These are phyloP conservation scores for Diabrotica undecimpunctata DNA, from an alignment of 1,140 invertebrate species.

Conservation along the genomic window DNA sequence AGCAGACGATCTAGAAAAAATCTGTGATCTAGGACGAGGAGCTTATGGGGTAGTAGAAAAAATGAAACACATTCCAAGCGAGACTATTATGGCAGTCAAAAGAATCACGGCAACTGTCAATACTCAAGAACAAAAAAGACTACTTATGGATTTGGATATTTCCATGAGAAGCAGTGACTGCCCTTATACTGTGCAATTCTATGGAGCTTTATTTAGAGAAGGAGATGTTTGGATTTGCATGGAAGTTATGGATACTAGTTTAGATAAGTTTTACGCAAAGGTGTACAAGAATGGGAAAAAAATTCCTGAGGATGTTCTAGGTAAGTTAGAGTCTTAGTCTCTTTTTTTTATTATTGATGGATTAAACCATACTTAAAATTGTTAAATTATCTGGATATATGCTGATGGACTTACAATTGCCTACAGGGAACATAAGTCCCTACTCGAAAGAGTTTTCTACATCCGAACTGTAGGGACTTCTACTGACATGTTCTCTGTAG, in stretches of 20 bases:
- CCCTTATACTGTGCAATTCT: constrained; percentile 95
- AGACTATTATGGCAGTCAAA: constrained; percentile 93
- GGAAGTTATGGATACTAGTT: constrained; percentile 97
- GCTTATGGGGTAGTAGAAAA: constrained; percentile 96
- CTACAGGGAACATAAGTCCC: no score
- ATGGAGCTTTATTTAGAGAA: constrained; percentile 92
- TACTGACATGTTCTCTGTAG: no score
- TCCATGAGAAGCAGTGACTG: constrained; percentile 93
- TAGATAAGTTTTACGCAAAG: constrained; percentile 94
- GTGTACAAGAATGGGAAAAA: constrained; percentile 71
- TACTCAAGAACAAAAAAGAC: constrained; percentile 83
- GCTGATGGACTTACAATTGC: no score
- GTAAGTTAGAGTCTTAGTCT: no score
- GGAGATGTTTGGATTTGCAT: constrained; percentile 99
- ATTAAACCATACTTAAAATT: no score
- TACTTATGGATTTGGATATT: constrained; percentile 96
- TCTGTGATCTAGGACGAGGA: constrained; percentile 87
- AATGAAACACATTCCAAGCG: constrained; percentile 86
- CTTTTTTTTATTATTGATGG: no score
- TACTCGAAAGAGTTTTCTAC: no score
- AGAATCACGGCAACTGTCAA: constrained; percentile 75
- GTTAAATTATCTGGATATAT: no score
- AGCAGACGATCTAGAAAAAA: constrained; percentile 83
- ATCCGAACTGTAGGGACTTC: no score
- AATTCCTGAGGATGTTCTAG: constrained; percentile 93